phyloP scores from a whole-genome alignment of 2,113 vertebrate genomes.

The Corvus hawaiiensis region DNA sequence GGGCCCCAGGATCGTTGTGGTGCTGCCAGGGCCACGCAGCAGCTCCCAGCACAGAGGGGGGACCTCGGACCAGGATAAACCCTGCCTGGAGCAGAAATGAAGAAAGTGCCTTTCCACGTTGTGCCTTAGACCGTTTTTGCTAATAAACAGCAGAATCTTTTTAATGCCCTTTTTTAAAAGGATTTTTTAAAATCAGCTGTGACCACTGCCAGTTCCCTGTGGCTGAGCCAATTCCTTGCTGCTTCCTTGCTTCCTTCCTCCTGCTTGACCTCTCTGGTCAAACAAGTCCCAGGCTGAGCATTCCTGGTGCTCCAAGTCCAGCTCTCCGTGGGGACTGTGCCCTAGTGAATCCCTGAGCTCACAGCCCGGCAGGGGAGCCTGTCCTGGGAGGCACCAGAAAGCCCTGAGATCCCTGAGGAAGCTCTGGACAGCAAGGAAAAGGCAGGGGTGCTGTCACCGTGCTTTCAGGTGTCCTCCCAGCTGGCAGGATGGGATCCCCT shows the following conservation, averaged over 20 bases:
- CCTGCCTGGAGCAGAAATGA: background rate
- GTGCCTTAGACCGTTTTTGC: background rate
- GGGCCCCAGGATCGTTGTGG: accelerated
- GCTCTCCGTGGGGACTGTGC: background rate
- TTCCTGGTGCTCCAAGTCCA: background rate
- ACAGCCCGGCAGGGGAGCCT: too few species aligned
- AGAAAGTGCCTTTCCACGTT: background rate
- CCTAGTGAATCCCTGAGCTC: accelerated
- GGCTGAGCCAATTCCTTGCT: background rate
- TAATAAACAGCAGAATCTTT: background rate
- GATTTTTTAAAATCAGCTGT: background rate
- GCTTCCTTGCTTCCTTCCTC: background rate
- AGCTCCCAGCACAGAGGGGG: background rate
- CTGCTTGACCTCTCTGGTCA: background rate
- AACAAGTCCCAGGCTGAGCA: background rate
- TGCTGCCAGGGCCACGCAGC: background rate
- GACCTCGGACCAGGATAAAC: background rate
- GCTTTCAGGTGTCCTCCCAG: background rate
- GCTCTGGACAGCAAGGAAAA: background rate
- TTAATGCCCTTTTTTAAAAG: background rate
- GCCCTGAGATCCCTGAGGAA: background rate
- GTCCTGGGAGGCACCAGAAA: background rate
- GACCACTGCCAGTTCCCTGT: background rate
- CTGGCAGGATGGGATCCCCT: background rate
- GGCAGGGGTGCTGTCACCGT: background rate